These are phyloP conservation scores for Danaus chrysippus DNA, from an alignment of 2,888 invertebrate species.

Conservation along the genomic window DNA sequence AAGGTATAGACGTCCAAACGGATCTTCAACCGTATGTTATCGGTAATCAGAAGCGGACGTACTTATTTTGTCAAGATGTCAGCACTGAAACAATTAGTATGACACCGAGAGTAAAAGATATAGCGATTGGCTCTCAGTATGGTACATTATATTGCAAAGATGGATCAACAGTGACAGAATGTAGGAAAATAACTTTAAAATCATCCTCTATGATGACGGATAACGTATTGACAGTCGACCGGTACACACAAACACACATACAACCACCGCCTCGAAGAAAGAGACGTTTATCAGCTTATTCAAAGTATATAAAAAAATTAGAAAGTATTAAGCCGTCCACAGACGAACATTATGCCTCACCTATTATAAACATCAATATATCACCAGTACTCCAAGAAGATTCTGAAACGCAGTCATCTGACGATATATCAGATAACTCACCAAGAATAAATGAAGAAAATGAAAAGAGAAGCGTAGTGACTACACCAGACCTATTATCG, in stretches of 20 bases:
- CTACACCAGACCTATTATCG: conserved; percentile 79
- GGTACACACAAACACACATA: conserved; percentile 57
- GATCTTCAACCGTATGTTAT: conserved; percentile 69
- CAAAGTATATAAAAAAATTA: conserved; percentile 42
- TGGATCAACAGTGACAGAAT: conserved; percentile 57
- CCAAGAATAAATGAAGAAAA: conserved; percentile 21
- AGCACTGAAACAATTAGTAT: conserved; percentile 64
- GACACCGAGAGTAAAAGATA: conserved; percentile 71
- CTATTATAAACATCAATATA: conserved; percentile 80
- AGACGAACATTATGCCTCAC: conserved; percentile 56
- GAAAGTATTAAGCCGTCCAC: conserved; percentile 37
- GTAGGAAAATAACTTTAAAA: conserved; percentile 44
- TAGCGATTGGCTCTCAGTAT: conserved; percentile 58
- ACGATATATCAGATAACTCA: conserved; percentile 63
- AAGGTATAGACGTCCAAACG: conserved; percentile 73
- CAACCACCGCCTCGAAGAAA: conserved; percentile 58
- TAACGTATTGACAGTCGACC: conserved; percentile 44
- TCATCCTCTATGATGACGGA: conserved; percentile 69
- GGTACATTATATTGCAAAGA: conserved; percentile 54
- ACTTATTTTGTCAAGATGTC: conserved; percentile 52
- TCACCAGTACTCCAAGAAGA: conserved; percentile 73
- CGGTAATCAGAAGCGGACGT: conserved; percentile 46
- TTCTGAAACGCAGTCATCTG: conserved; percentile 68
- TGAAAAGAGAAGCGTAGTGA: conserved; percentile 40
- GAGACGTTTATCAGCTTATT: conserved; percentile 42